Evolutionary conservation across 2,797 vertebrate species (phyloP).

Genomic region (Myotis myotis): DNA sequence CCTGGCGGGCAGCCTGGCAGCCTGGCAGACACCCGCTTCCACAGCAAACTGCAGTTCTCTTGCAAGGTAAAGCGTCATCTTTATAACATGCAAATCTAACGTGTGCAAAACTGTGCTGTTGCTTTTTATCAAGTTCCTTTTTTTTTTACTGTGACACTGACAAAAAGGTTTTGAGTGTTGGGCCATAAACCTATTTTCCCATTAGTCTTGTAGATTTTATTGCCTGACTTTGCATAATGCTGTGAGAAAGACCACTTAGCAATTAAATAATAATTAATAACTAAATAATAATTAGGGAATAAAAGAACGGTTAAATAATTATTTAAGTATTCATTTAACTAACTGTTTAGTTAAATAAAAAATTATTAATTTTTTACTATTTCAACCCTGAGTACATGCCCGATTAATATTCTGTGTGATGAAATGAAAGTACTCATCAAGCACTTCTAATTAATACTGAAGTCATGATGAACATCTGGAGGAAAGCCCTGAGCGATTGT

Average conservation of each 20-base stretch:
- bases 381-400: background rate
- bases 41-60: background rate
- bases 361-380: background rate
- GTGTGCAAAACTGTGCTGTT: background rate
- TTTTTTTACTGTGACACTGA: background rate
- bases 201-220: background rate
- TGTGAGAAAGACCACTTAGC: background rate
- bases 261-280: background rate
- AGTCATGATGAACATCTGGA: background rate
- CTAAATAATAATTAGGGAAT: background rate
- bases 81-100: background rate
- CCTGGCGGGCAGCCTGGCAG: fast-evolving
- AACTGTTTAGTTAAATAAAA: background rate
- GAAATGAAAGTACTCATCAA: background rate
- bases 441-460: background rate
- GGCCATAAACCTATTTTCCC: background rate
- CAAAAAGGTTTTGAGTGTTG: background rate
- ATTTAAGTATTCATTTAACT: background rate
- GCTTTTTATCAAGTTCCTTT: background rate
- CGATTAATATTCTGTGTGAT: background rate
- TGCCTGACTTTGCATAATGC: background rate
- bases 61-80: background rate
- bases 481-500: background rate
- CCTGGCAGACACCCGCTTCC: background rate
- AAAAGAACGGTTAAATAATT: background rate